Base-by-base conservation (phyloP, 2,888 invertebrate genomes). In the Apamea monoglypha region DNA sequence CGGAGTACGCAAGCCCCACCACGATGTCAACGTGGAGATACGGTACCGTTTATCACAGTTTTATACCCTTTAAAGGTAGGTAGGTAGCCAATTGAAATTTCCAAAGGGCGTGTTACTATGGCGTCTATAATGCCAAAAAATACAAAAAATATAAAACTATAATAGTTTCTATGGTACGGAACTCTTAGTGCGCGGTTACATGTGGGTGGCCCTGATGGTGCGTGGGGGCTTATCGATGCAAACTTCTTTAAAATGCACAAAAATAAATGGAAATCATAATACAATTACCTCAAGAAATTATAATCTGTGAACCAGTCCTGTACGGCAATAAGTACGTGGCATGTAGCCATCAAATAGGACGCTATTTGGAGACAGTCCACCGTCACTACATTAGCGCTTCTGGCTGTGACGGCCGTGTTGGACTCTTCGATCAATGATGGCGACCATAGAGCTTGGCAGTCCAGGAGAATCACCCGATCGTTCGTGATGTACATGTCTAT, bases 301-400 rank as follows among this genome's bases (percentile, higher is more conserved):
- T 98, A 98, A 95, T 99, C 99, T 6, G 98, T 97, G 92, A 98
- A 98, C 98, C 98, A 99, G 93, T 99, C 99, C 91, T 99, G 98
- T 0, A 98, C 98, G 59, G 99, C 97, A 78, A 99, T 97, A 14
- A 99, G 97, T 2, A 99, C 98, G 94, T 99, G 99, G 90, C 99
- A 99, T 61, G 99, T 98, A 5, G 98, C 98, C 96, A 99, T 97
- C 74, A 99, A 94, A 92, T 98, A 99, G 0, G 99, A 98, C 25
- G 98, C 97, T 81, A 98, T 97, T 93, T 99, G 98, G 67, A 99
- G 95, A 61, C 98, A 98, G 92, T 98, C 98, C 4, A 97, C 96
- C 0, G 97, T 97, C 63, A 97, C 95, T 86, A 97, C 97, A 87
- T 98, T 97, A 12, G 95, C 95, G 80, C 95, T 95, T 36, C 96